phyloP scores from a whole-genome alignment of 2,888 invertebrate species.

The Tinea pellionella region DNA sequence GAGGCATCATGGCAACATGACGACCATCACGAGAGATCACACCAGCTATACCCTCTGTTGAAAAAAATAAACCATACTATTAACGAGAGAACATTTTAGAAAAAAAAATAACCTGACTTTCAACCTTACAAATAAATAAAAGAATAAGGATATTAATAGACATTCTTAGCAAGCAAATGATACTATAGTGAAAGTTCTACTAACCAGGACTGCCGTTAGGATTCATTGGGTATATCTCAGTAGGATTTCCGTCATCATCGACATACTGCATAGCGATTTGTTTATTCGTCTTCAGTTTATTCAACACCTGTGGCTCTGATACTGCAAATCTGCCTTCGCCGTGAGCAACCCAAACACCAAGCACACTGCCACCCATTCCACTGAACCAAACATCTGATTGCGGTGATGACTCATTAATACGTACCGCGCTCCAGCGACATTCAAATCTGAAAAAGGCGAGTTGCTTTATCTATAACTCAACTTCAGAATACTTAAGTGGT shows the following conservation, averaged over 20 bases:
- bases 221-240: slow-evolving; percentile 91
- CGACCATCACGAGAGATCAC: slow-evolving; percentile 91
- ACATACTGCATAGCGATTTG: slow-evolving; percentile 86
- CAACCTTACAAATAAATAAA: too few species aligned
- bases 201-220: slow-evolving; percentile 89
- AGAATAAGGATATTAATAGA: too few species aligned
- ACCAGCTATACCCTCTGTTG: slow-evolving; percentile 84
- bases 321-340: slow-evolving; percentile 88
- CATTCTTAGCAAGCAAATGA: not conserved
- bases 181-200: slow-evolving; percentile 18
- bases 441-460: slow-evolving; percentile 49
- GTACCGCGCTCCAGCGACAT: slow-evolving; percentile 83
- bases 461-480: not conserved
- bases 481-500: too few species aligned
- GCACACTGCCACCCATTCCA: slow-evolving; percentile 87
- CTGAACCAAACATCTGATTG: slow-evolving; percentile 83
- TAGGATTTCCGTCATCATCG: slow-evolving; percentile 80
- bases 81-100: too few species aligned
- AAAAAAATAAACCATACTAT: slow-evolving; percentile 14
- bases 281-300: slow-evolving; percentile 60
- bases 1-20: slow-evolving; percentile 98
- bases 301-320: slow-evolving; percentile 51
- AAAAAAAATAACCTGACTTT: too few species aligned
- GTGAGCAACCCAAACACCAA: slow-evolving; percentile 98
- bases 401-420: slow-evolving; percentile 71